Evolutionary conservation across 2,888 invertebrate species (phyloP), one percentile per base, ranked within the genome.

Genomic region (Apoda limacodes): DNA sequence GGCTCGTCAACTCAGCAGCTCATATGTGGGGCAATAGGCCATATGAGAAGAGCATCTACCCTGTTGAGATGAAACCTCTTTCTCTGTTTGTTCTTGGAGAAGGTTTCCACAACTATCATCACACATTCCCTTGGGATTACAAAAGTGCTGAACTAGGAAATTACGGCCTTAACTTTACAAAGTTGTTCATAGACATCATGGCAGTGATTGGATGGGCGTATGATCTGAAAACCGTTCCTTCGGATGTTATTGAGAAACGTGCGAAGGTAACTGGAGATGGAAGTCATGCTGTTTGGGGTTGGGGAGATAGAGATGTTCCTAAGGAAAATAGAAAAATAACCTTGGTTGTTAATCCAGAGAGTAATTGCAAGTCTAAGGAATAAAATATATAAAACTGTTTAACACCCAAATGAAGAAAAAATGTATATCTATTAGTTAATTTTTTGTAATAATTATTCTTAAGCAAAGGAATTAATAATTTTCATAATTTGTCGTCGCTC

Each of bases 51-150:
- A 56, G 40, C 69, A 88, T 93, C 53, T 88, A 87, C 52, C 91
- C 93, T 0, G 69, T 87, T 0, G 86, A 93, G 57, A 92, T 90
- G 55, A 62, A 82, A 14, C 67, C 82, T 1, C 91, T 92, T 0
- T 80, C 90, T 0, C 40, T 89, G 0, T 70, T 88, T 43, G 86
- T 88, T 0, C 64, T 89, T 29, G 91, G 90, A 1, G 90, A 91
- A 60, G 93, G 93, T 1, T 93, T 89, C 87, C 93, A 93, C 67
- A 93, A 93, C 64, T 93, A 92, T 64, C 93, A 93, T 55, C 93
- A 93, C 70, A 82, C 84, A 0, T 93, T 92, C 81, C 93, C 93
- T 4, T 90, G 89, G 86, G 92, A 93, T 56, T 93, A 93, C 82
- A 88, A 90, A 55, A 88, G 92, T 3, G 87, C 90, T 10, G 93